A percentile compares a stretch with the other conserved stretches of the same genome.
Evolutionary conservation across 2,888 invertebrate genomes (phyloP).

Genomic region (Epistrophella euchroma): DNA sequence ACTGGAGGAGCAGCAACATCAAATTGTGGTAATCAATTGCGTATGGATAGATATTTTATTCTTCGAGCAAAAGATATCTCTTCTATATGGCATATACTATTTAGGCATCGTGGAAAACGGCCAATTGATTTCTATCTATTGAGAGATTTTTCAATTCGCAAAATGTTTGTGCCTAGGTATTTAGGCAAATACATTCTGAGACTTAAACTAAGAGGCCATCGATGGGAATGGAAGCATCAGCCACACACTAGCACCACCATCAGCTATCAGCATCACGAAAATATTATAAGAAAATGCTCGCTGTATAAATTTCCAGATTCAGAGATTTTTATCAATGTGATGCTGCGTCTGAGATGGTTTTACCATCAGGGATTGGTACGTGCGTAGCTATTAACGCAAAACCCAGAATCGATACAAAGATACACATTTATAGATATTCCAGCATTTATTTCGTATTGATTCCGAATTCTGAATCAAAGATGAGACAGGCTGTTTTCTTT

Average conservation of each 20-base stretch:
- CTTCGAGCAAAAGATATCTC: conserved; percentile 37
- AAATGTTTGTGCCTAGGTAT: conserved; percentile 65
- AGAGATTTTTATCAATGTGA: conserved; percentile 69
- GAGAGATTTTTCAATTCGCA: conserved; percentile 70
- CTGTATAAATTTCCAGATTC: conserved; percentile 66
- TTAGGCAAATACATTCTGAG: conserved; percentile 72
- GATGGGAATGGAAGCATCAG: conserved; percentile 64
- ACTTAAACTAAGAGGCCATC: conserved; percentile 47
- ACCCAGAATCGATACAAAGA: conserved; percentile 46
- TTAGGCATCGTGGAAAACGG: background rate
- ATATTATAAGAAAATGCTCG: conserved; percentile 1
- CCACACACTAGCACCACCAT: background rate
- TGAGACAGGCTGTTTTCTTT: conserved; percentile 47
- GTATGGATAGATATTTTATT: conserved; percentile 76
- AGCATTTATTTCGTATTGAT: conserved; percentile 49
- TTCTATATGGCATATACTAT: conserved; percentile 5
- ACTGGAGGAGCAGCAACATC: conserved; percentile 42
- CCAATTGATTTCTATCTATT: conserved; percentile 71
- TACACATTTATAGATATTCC: conserved; percentile 45
- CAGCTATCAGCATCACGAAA: conserved; percentile 1
- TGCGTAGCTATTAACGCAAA: conserved; percentile 61
- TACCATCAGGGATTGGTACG: conserved; percentile 13
- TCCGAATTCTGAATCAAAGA: conserved; percentile 70
- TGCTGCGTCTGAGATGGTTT: conserved; percentile 36
- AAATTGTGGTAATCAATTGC: conserved; percentile 73